Evolutionary conservation across 1,140 invertebrate genomes (phyloP).

Genomic region (Drosophila trapezifrons): DNA sequence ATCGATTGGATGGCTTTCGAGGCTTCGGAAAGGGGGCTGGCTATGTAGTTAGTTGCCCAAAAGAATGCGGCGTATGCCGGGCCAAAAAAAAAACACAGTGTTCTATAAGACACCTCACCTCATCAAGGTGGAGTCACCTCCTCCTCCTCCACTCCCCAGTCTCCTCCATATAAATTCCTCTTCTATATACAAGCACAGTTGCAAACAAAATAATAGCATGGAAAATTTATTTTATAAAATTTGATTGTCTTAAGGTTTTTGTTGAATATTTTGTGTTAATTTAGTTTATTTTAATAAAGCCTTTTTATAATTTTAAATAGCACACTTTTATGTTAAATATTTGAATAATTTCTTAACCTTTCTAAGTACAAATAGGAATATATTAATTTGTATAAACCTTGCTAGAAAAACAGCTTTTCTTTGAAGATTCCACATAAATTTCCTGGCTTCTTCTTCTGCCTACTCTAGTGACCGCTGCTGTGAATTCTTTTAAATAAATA

Average conservation of each 20-base stretch:
- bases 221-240: neutral
- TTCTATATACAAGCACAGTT: neutral
- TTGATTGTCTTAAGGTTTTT: neutral
- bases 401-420: neutral
- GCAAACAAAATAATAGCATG: neutral
- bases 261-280: neutral
- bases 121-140: slow-evolving; percentile 12
- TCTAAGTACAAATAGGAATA: too few species aligned
- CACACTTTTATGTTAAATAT: neutral
- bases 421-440: neutral
- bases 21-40: slow-evolving; percentile 1
- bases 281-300: too few species aligned
- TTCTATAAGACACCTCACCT: slow-evolving; percentile 18
- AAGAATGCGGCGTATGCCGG: slow-evolving; percentile 68
- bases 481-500: slow-evolving; percentile 12
- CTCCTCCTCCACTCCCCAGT: too few species aligned
- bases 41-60: slow-evolving; percentile 37
- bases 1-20: slow-evolving; percentile 19
- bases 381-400: neutral
- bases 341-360: too few species aligned
- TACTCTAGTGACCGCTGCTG: neutral
- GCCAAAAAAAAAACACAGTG: slow-evolving; percentile 15
- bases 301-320: neutral
- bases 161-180: slow-evolving; percentile 1
- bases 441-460: too few species aligned